Conservation (phyloP, 2,797 vertebrate species). For the Gymnocypris eckloni region DNA sequence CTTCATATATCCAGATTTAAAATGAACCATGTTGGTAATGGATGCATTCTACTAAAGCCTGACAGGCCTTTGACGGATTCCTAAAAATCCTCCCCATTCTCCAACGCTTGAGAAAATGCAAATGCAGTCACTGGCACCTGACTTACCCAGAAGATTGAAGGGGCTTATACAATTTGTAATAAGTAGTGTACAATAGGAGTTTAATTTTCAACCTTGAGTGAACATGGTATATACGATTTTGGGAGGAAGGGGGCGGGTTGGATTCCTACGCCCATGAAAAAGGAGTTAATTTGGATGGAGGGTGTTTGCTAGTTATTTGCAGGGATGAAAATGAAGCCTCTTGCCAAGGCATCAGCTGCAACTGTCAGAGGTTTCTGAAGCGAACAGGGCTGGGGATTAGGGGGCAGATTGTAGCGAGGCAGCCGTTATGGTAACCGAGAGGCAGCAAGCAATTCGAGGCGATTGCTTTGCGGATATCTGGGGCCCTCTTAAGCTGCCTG, state of each 20-base stretch:
- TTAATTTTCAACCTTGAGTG: constrained; percentile 69
- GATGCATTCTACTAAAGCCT: constrained; percentile 1
- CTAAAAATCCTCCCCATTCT: constrained; percentile 31
- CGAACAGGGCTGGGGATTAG: constrained; percentile 46
- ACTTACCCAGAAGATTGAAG: constrained; percentile 60
- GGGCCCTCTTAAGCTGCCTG: constrained; percentile 70
- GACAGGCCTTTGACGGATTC: constrained; percentile 26
- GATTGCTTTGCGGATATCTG: constrained; percentile 68
- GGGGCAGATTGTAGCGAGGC: constrained; percentile 40
- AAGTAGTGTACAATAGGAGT: constrained; percentile 60
- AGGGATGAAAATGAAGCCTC: constrained; percentile 57
- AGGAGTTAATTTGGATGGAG: constrained; percentile 57
- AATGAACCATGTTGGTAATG: constrained; percentile 15
- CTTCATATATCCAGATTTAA: constrained; percentile 6
- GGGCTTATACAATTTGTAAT: constrained; percentile 64
- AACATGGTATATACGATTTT: constrained; percentile 56
- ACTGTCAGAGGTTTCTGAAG: constrained; percentile 46
- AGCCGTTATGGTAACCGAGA: constrained; percentile 52
- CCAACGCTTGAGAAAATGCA: constrained; percentile 33
- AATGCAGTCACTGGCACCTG: constrained; percentile 59
- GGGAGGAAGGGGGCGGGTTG: constrained; percentile 22
- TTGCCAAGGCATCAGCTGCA: constrained; percentile 47
- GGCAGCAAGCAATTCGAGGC: constrained; percentile 65
- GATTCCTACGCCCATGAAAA: constrained; percentile 50
- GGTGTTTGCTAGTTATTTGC: constrained; percentile 55